Evolutionary conservation across 2,888 invertebrate species (phyloP).

Genomic region (Megastigmus dorsalis): DNA sequence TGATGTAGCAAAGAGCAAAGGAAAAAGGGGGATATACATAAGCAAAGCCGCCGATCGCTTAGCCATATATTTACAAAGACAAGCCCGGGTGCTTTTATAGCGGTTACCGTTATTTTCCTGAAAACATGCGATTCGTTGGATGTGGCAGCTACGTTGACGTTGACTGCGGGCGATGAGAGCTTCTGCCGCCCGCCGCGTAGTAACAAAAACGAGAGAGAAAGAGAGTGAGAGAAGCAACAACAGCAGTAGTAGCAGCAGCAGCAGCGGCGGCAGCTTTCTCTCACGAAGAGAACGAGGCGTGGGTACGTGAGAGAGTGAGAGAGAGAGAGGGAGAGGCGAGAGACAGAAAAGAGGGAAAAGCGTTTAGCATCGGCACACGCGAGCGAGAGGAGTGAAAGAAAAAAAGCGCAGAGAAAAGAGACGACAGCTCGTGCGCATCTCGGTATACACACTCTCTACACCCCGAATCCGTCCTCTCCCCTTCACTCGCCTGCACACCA

Average conservation of each 20-base stretch:
- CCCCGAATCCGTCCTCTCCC: conserved; percentile 54
- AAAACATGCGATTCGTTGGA: conserved; percentile 43
- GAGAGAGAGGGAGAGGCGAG: too few species aligned
- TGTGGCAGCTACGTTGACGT: conserved; percentile 39
- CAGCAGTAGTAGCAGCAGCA: not conserved
- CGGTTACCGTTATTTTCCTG: conserved; percentile 40
- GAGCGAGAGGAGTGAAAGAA: too few species aligned
- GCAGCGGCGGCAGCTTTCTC: not conserved
- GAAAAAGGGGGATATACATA: too few species aligned
- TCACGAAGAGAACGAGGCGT: too few species aligned
- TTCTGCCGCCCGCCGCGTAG: too few species aligned
- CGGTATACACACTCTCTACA: too few species aligned
- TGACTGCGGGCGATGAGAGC: conserved; percentile 40
- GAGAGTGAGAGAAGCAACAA: conserved; percentile 39
- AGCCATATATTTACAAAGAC: conserved; percentile 24
- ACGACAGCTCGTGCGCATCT: conserved; percentile 56
- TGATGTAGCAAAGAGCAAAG: too few species aligned
- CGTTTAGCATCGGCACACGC: conserved; percentile 69
- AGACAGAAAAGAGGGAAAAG: conserved; percentile 26
- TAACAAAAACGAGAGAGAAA: too few species aligned
- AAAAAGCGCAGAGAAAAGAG: conserved; percentile 66
- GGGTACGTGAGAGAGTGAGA: too few species aligned
- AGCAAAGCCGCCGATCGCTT: not conserved
- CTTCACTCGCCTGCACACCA: not conserved
- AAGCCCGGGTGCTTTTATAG: conserved; percentile 27